Percentiles rank a stretch among this genome's conserved stretches.
Conservation (phyloP, 2,113 vertebrate species). For the Regulus satrapa region DNA sequence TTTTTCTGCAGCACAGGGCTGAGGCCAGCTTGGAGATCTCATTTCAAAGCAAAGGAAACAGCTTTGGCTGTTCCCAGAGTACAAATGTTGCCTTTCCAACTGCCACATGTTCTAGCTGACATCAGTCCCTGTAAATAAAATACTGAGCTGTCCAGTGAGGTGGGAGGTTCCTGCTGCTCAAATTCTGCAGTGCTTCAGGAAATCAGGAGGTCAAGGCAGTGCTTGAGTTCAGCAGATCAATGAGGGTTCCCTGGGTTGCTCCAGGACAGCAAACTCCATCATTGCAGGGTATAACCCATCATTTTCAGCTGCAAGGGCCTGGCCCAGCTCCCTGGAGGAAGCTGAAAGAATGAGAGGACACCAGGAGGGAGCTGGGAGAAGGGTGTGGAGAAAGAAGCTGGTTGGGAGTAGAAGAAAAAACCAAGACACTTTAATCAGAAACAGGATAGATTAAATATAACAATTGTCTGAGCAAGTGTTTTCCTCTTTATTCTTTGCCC, state of each 20-base stretch:
- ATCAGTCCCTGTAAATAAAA: neutral
- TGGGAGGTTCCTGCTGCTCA: neutral
- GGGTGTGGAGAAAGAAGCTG: neutral
- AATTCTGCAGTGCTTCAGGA: neutral
- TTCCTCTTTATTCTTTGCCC: neutral
- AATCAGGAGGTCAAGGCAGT: neutral
- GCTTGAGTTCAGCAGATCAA: neutral
- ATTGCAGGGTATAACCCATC: neutral
- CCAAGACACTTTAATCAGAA: rapidly evolving
- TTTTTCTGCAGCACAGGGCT: neutral
- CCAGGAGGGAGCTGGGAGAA: neutral
- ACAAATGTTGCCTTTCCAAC: neutral
- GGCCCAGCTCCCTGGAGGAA: neutral
- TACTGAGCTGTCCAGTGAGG: neutral
- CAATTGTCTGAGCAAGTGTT: neutral
- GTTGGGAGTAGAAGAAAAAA: neutral
- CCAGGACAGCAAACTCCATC: neutral
- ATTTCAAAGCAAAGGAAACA: conserved; percentile 22
- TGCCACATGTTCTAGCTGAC: conserved; percentile 29
- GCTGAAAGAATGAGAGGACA: neutral
- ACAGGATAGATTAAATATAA: neutral
- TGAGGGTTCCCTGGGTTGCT: neutral
- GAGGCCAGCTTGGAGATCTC: neutral
- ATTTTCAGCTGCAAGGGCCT: neutral
- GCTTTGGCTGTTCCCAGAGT: neutral